Percentiles rank a stretch among this genome's conserved stretches.
Conservation (phyloP, 64 coral and sea anemone genomes). For the Catalaphyllia jardinei region DNA sequence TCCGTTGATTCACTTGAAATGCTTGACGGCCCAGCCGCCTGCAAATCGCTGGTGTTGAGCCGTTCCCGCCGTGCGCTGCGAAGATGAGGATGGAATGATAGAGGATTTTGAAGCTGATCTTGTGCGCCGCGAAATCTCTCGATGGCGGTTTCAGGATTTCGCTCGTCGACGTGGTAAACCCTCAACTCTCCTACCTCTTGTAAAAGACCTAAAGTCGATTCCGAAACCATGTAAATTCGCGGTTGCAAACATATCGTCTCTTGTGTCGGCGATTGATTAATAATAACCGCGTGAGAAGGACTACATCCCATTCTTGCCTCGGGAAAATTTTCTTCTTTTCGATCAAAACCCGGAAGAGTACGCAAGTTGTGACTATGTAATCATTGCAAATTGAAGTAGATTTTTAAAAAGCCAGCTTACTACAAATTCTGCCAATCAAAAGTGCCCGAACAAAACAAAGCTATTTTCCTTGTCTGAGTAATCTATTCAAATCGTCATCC, state of each 20-base stretch:
- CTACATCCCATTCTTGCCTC: conserved; percentile 72
- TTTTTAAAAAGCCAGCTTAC: conserved; percentile 36
- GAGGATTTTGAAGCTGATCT: conserved; percentile 87
- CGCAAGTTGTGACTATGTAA: not conserved
- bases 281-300: conserved; percentile 83
- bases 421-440: conserved; percentile 29
- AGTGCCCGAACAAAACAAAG: not conserved
- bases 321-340: not conserved
- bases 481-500: conserved; percentile 20
- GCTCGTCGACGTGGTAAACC: conserved; percentile 77
- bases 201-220: conserved; percentile 77
- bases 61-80: conserved; percentile 11
- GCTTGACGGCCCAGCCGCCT: not conserved
- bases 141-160: conserved; percentile 44
- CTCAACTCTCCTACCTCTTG: conserved; percentile 82
- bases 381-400: not conserved
- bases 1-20: not conserved
- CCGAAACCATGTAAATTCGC: conserved; percentile 91
- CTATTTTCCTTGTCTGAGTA: not conserved
- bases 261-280: conserved; percentile 61
- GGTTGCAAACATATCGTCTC: conserved; percentile 86
- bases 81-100: conserved; percentile 63
- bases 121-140: conserved; percentile 64
- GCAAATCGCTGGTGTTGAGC: not conserved
- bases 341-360: not conserved